phyloP scores from a whole-genome alignment of 1,140 invertebrate species.

The Eupristina koningsbergeri region DNA sequence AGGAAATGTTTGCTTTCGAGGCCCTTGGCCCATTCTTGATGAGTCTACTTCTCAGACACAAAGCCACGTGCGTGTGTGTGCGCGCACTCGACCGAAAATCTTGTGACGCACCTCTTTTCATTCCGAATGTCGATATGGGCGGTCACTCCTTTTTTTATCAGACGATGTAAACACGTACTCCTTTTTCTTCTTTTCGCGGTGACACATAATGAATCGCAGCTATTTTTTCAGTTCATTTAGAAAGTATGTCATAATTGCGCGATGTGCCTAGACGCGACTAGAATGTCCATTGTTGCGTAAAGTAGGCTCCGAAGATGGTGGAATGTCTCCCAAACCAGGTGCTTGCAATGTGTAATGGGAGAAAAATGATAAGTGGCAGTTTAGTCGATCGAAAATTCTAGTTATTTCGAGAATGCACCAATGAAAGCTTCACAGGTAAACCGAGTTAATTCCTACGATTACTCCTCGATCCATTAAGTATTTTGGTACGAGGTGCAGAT shows the following conservation, averaged over 20 bases:
- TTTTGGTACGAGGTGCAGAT: neutral
- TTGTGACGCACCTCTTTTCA: neutral
- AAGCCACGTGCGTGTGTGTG: neutral
- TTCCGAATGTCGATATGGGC: neutral
- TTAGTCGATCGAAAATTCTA: neutral
- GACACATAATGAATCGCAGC: neutral
- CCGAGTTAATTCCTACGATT: neutral
- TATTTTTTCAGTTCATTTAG: slow-evolving; percentile 24
- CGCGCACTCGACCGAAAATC: neutral
- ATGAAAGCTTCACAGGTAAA: neutral
- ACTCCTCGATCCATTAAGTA: neutral
- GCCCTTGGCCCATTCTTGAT: slow-evolving; percentile 30
- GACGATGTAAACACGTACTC: neutral
- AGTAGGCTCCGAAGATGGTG: neutral
- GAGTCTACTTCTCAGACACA: slow-evolving; percentile 12
- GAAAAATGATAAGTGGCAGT: neutral
- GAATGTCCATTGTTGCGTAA: neutral
- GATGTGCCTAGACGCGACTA: neutral
- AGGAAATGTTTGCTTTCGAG: neutral
- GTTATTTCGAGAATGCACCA: neutral
- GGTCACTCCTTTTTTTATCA: no score
- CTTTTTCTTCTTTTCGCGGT: neutral
- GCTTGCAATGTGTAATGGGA: neutral
- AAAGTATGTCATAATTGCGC: slow-evolving; percentile 34
- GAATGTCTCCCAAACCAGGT: no score